Conservation (phyloP, 2,113 vertebrate genomes). For the Dicrurus megarhynchus region DNA sequence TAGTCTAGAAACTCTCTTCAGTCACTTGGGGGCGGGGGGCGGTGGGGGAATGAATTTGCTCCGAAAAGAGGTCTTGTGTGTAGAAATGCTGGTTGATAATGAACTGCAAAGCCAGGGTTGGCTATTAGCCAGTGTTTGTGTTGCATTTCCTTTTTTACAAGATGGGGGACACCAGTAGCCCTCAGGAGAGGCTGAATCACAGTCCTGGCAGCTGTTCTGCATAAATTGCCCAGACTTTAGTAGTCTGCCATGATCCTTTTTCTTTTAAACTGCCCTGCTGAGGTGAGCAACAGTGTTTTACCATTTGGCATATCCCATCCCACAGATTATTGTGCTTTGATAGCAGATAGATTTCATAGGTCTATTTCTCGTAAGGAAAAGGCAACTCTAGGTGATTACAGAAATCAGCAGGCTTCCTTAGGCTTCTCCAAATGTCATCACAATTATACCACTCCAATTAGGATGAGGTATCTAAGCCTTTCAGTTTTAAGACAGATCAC, state of each 20-base stretch:
- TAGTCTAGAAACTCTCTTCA: neutral
- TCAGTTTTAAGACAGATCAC: neutral
- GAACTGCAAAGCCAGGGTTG: neutral
- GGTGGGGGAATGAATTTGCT: neutral
- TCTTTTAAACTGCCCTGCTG: neutral
- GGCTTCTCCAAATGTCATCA: neutral
- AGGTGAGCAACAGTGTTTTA: neutral
- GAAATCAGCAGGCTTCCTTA: neutral
- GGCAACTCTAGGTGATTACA: neutral
- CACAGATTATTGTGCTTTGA: neutral
- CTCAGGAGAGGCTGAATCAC: neutral
- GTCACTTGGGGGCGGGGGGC: fast-evolving
- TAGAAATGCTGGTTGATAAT: neutral
- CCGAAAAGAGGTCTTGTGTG: neutral
- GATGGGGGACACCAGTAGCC: neutral
- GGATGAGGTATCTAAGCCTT: neutral
- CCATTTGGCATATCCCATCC: neutral
- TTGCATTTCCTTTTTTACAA: neutral
- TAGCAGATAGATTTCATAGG: neutral
- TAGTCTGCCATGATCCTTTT: neutral
- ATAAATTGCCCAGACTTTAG: neutral
- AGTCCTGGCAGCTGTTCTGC: neutral
- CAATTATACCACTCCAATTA: conserved; percentile 1
- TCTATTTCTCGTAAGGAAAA: neutral
- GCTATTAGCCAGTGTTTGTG: neutral